Conservation (phyloP, 2,113 vertebrate genomes). For the Sterrhoptilus dennistouni region DNA sequence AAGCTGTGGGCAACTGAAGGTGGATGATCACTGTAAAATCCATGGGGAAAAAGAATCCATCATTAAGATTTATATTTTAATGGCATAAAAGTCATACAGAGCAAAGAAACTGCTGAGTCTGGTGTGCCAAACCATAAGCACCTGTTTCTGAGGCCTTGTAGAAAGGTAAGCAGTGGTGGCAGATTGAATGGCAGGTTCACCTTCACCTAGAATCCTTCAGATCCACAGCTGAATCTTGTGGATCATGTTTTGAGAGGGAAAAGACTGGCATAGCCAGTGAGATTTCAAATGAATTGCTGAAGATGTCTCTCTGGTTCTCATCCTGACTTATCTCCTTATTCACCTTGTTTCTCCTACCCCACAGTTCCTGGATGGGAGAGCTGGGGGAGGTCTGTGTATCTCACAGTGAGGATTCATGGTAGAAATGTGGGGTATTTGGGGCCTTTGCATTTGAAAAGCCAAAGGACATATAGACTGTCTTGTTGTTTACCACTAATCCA, state of each 20-base stretch:
- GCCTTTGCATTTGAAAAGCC: background rate
- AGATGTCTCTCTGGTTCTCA: background rate
- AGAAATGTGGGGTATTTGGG: accelerated
- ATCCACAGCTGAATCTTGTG: background rate
- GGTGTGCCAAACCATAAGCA: accelerated
- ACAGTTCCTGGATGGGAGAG: background rate
- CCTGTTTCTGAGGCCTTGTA: background rate
- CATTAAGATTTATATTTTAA: background rate
- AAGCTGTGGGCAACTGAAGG: background rate
- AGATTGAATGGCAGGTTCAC: background rate
- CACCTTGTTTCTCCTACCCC: background rate
- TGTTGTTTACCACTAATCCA: background rate
- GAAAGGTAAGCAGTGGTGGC: background rate
- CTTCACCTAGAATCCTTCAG: background rate
- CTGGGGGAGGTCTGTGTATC: background rate
- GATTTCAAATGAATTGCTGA: background rate
- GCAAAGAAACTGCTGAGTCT: background rate
- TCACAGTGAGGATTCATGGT: background rate
- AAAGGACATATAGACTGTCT: background rate
- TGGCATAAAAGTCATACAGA: background rate
- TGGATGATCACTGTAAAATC: background rate
- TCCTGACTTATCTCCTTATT: background rate
- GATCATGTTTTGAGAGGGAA: background rate
- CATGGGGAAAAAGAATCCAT: background rate
- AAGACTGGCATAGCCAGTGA: background rate